phyloP scores from a whole-genome alignment of 2,113 vertebrate species.

The Barnardius zonarius region DNA sequence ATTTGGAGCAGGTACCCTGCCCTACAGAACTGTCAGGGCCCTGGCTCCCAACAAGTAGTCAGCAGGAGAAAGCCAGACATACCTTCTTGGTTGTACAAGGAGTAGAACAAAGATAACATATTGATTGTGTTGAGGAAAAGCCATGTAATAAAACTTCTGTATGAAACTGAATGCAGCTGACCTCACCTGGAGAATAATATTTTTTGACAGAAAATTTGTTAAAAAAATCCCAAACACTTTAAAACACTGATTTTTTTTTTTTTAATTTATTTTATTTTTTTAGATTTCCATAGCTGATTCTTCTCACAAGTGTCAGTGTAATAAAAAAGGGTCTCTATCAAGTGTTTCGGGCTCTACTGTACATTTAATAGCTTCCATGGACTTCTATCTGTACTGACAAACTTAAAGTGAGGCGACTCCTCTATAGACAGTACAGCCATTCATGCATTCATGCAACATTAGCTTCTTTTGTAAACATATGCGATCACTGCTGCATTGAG shows the following conservation, averaged over 20 bases:
- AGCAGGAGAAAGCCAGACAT: not conserved
- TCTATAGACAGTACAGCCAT: not conserved
- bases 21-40: not conserved
- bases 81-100: rapidly evolving
- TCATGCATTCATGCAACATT: not conserved
- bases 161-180: not conserved
- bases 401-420: not conserved
- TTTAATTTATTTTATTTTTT: not conserved
- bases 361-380: not conserved
- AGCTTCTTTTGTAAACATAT: not conserved
- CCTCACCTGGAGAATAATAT: not conserved
- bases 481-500: not conserved
- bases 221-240: rapidly evolving
- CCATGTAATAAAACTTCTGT: not conserved
- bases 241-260: not conserved
- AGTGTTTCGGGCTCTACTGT: not conserved
- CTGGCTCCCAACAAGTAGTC: not conserved
- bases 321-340: not conserved
- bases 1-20: not conserved
- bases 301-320: not conserved
- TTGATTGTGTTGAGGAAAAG: not conserved
- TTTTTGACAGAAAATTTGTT: not conserved
- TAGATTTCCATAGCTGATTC: not conserved
- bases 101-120: not conserved
- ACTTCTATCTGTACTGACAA: not conserved